Evolutionary conservation across 2,113 vertebrate species (phyloP).

Genomic region (Miniopterus natalensis): DNA sequence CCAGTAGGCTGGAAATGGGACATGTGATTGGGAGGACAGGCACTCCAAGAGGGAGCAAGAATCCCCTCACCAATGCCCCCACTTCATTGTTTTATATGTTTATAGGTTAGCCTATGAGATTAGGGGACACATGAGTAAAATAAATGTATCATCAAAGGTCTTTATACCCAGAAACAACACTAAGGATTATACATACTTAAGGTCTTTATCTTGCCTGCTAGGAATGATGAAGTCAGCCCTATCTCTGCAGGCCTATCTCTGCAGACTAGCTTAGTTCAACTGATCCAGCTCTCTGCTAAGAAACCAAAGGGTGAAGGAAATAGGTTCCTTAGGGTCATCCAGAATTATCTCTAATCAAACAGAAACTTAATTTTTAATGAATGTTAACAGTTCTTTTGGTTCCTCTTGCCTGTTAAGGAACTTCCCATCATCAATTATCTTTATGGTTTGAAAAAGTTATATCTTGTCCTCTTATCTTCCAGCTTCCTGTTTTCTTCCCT

Average conservation of each 20-base stretch:
- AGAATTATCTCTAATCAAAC: neutral
- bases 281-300: neutral
- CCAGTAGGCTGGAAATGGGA: neutral
- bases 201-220: neutral
- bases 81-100: neutral
- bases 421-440: neutral
- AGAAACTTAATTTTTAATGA: neutral
- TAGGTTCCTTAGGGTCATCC: neutral
- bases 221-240: neutral
- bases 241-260: neutral
- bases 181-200: neutral
- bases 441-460: neutral
- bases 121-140: neutral
- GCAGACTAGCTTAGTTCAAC: neutral
- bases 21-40: neutral
- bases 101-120: neutral
- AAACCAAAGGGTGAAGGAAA: neutral
- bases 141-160: neutral
- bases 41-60: neutral
- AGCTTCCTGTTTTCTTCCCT: neutral
- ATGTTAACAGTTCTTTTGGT: neutral
- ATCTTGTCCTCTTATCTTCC: neutral
- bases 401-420: neutral
- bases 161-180: neutral
- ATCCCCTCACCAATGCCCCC: accelerated